Conservation (phyloP, 2,888 invertebrate genomes). For the Piscicola geometra region DNA sequence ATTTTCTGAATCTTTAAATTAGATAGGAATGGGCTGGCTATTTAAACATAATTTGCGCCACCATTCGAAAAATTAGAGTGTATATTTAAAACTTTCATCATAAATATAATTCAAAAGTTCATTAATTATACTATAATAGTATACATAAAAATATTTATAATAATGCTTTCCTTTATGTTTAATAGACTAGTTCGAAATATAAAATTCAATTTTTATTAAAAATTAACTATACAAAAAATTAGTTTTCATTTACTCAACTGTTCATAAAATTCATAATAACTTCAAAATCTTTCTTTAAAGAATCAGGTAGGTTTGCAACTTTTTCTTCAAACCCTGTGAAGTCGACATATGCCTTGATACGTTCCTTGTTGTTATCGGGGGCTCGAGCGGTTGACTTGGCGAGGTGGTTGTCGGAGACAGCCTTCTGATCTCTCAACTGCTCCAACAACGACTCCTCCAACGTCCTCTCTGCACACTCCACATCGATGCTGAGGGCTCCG, state of each 20-base stretch:
- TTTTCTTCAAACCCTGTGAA: background rate
- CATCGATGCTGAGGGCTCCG: constrained; percentile 18
- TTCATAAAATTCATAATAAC: constrained; percentile 1
- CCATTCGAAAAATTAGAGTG: too few relatives aligned
- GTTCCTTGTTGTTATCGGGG: background rate
- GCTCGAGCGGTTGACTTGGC: background rate
- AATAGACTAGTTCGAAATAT: too few relatives aligned
- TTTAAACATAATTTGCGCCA: too few relatives aligned
- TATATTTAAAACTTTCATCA: too few relatives aligned
- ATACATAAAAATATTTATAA: too few relatives aligned
- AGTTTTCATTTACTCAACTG: background rate
- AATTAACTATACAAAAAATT: background rate
- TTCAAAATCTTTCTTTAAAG: background rate
- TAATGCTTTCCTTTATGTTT: too few relatives aligned
- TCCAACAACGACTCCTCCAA: background rate
- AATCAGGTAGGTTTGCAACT: background rate
- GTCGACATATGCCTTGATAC: constrained; percentile 9
- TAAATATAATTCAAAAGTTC: too few relatives aligned
- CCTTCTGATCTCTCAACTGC: background rate
- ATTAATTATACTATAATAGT: too few relatives aligned
- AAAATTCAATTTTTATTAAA: background rate
- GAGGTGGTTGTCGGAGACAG: background rate
- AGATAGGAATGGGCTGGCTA: too few relatives aligned
- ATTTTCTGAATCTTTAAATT: too few relatives aligned
- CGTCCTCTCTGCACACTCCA: background rate